phyloP scores from a whole-genome alignment of 2,888 invertebrate genomes.

The Hybos culiciformis region DNA sequence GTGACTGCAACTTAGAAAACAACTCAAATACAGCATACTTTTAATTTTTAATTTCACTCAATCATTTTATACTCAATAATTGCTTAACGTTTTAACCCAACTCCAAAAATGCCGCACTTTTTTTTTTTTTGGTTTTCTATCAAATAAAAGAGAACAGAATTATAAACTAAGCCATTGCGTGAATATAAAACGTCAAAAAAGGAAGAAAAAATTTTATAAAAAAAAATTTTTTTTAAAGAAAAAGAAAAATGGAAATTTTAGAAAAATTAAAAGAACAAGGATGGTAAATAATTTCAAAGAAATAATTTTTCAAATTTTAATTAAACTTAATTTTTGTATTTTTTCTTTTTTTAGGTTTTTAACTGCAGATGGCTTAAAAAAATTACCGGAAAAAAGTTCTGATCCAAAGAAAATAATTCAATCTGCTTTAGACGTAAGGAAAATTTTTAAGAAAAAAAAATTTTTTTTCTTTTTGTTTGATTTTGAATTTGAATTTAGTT shows the following conservation, averaged over 20 bases:
- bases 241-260: constrained; percentile 43
- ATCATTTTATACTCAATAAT: too few relatives aligned
- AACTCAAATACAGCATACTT: too few relatives aligned
- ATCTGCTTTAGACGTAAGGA: constrained; percentile 56
- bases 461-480: constrained; percentile 7
- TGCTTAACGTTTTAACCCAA: too few relatives aligned
- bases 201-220: too few relatives aligned
- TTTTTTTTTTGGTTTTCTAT: too few relatives aligned
- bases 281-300: constrained; percentile 40
- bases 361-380: constrained; percentile 54
- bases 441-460: neutral
- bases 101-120: too few relatives aligned
- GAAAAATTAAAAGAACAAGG: constrained; percentile 51
- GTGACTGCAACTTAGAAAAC: too few relatives aligned
- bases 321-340: neutral
- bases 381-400: constrained; percentile 46
- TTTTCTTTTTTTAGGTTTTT: constrained; percentile 48
- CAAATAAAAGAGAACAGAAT: too few relatives aligned
- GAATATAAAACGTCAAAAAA: too few relatives aligned
- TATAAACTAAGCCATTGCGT: too few relatives aligned
- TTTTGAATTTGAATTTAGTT: neutral
- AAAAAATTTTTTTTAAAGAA: too few relatives aligned
- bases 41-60: too few relatives aligned
- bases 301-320: neutral
- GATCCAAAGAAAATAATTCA: constrained; percentile 50